These are phyloP conservation scores for Camelus bactrianus DNA, from an alignment of 2,113 vertebrate species.

Conservation along the genomic window DNA sequence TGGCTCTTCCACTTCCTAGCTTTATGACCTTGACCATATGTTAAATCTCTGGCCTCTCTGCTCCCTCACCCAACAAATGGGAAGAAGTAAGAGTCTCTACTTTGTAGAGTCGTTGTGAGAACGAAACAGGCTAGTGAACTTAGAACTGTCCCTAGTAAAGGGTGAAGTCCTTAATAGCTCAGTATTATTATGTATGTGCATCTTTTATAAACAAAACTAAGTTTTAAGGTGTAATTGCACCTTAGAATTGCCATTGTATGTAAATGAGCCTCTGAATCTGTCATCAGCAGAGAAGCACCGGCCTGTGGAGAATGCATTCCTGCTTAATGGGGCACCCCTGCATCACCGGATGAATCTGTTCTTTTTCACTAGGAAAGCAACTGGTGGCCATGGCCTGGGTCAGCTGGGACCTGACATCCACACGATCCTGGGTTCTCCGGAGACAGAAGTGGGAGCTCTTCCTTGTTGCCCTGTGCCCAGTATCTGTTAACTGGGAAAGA, in stretches of 20 bases:
- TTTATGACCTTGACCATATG: background rate
- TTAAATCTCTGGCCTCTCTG: background rate
- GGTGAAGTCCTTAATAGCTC: background rate
- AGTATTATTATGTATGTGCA: background rate
- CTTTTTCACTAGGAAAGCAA: background rate
- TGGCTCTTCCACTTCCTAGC: background rate
- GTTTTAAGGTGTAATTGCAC: background rate
- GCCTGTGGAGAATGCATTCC: background rate
- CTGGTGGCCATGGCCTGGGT: background rate
- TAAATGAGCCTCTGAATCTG: background rate
- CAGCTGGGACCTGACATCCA: background rate
- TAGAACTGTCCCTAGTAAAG: background rate
- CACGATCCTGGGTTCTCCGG: background rate
- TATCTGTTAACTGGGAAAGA: conserved; percentile 46
- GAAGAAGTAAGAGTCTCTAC: background rate
- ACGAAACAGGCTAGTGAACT: background rate
- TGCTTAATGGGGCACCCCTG: background rate
- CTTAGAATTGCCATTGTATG: background rate
- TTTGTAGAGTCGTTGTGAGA: background rate
- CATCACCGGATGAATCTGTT: background rate
- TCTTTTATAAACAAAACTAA: conserved; percentile 47
- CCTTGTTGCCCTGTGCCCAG: background rate
- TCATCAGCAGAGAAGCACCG: background rate
- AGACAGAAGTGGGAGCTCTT: background rate
- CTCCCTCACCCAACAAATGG: background rate